These are phyloP conservation scores for Ariolimax columbianus DNA, from an alignment of 2,888 invertebrate species.

Conservation along the genomic window DNA sequence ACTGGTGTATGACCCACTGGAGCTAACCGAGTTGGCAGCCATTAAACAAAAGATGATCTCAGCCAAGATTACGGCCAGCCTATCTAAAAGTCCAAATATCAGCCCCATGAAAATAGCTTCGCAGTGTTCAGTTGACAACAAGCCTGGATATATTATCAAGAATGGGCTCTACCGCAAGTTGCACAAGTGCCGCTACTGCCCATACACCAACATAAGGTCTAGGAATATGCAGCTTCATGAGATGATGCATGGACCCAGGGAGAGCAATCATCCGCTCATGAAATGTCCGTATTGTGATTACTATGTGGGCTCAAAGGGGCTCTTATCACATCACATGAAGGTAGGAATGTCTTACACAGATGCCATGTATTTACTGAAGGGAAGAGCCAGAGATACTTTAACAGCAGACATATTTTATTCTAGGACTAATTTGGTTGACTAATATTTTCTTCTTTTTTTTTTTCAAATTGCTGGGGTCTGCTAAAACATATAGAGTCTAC, in stretches of 20 bases:
- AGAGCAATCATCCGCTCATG: constrained; percentile 72
- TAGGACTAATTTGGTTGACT: no score
- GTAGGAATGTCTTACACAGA: constrained; percentile 76
- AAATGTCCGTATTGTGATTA: constrained; percentile 90
- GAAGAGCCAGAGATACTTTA: no score
- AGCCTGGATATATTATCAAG: constrained; percentile 69
- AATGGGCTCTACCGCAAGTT: constrained; percentile 83
- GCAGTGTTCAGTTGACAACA: constrained; percentile 63
- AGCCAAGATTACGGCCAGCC: constrained; percentile 72
- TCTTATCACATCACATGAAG: constrained; percentile 83
- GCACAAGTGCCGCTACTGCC: constrained; percentile 90
- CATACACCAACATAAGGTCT: constrained; percentile 89
- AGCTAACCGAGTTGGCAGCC: constrained; percentile 72
- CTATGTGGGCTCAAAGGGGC: constrained; percentile 86
- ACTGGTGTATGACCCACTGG: constrained; percentile 69
- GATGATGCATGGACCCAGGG: constrained; percentile 84
- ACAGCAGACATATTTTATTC: no score
- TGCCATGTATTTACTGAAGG: no score
- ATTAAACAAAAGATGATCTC: constrained; percentile 75
- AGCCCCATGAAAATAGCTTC: constrained; percentile 71
- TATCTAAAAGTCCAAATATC: constrained; percentile 67
- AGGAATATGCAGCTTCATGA: constrained; percentile 91
- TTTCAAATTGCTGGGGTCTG: no score
- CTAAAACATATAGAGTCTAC: no score
- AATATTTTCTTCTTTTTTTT: no score